A percentile compares a stretch with the other conserved stretches of the same genome.
These are phyloP conservation scores for Zaprionus inermis DNA, from an alignment of 1,140 invertebrate genomes.

Conservation along the genomic window DNA sequence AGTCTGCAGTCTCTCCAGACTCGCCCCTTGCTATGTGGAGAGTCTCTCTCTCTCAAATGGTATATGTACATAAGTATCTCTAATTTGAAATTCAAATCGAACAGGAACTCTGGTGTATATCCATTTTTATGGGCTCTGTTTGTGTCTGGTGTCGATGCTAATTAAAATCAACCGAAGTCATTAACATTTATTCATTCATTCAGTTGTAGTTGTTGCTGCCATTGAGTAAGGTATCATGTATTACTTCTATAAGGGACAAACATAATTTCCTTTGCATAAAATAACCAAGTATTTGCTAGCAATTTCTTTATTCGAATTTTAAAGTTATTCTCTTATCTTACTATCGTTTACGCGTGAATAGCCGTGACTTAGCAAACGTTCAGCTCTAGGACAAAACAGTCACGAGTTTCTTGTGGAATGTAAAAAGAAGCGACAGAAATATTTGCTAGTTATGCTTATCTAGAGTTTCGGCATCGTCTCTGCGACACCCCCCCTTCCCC, in stretches of 20 bases:
- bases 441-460: conserved; percentile 56
- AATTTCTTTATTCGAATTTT: background rate
- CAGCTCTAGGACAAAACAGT: conserved; percentile 1
- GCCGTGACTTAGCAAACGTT: background rate
- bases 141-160: conserved; percentile 52
- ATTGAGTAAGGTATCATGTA: too few species aligned
- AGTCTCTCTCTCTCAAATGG: conserved; percentile 32
- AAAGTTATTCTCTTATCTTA: background rate
- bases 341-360: background rate
- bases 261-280: too few species aligned
- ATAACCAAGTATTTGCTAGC: too few species aligned
- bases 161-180: conserved; percentile 28
- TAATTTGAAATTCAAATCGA: conserved; percentile 66
- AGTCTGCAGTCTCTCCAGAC: conserved; percentile 17
- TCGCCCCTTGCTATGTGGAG: conserved; percentile 6
- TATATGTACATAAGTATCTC: conserved; percentile 7
- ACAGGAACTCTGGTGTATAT: conserved; percentile 24
- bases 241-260: too few species aligned
- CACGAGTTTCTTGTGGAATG: background rate
- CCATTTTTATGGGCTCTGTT: background rate
- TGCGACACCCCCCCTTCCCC: conserved; percentile 11
- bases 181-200: conserved; percentile 34
- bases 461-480: conserved; percentile 65
- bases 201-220: conserved; percentile 5
- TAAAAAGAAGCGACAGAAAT: conserved; percentile 28